A percentile compares a stretch with the other conserved stretches of the same genome.
Evolutionary conservation across 2,797 vertebrate species (phyloP).

Genomic region (Sternarchorhynchus goeldii): DNA sequence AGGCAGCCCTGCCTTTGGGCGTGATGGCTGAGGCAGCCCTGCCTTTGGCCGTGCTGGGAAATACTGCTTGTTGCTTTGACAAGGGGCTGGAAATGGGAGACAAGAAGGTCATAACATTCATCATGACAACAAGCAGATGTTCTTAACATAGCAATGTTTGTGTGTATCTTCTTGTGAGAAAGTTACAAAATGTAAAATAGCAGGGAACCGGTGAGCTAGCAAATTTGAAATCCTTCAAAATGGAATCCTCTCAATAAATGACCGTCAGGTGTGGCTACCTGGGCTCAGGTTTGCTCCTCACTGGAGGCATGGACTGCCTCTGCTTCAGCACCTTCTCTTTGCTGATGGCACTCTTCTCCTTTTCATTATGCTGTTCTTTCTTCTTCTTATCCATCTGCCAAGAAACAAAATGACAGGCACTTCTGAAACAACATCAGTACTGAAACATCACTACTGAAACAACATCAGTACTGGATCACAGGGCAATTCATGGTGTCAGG

Average conservation of each 20-base stretch:
- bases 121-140: conserved; percentile 5
- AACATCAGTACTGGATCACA: background rate
- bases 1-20: conserved; percentile 76
- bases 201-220: too few species aligned
- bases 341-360: conserved; percentile 87
- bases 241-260: too few species aligned
- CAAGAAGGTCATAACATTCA: conserved; percentile 28
- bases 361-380: conserved; percentile 93
- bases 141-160: too few species aligned
- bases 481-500: background rate
- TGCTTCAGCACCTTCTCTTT: conserved; percentile 90
- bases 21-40: conserved; percentile 81
- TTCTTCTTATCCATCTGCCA: conserved; percentile 82
- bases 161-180: too few species aligned
- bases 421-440: background rate
- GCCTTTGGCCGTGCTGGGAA: conserved; percentile 80
- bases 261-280: conserved; percentile 68
- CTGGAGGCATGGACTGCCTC: conserved; percentile 83
- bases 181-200: too few species aligned
- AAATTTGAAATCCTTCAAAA: background rate
- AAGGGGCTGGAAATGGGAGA: conserved; percentile 67
- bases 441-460: too few species aligned
- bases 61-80: conserved; percentile 80
- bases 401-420: background rate
- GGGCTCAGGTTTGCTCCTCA: conserved; percentile 74